A percentile compares a stretch with the other conserved stretches of the same genome.
Conservation (phyloP, 2,113 vertebrate genomes). For the Pygoscelis antarcticus region DNA sequence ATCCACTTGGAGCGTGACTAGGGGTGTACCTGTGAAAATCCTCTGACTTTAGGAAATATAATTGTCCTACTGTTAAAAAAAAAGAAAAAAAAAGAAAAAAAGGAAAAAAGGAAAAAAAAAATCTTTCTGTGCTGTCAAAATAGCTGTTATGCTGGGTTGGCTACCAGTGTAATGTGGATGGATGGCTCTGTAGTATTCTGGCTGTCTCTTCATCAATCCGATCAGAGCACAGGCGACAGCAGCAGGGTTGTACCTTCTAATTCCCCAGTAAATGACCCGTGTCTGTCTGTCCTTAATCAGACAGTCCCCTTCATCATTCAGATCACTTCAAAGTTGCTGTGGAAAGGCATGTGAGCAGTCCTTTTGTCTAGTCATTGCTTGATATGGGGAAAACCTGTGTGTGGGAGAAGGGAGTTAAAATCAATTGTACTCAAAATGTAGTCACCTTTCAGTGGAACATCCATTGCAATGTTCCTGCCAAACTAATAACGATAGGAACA, state of each 20-base stretch:
- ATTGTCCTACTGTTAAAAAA: not conserved
- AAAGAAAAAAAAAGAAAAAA: not conserved
- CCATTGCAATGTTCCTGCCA: not conserved
- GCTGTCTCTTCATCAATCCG: conserved; percentile 1
- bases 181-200: not conserved
- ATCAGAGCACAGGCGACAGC: not conserved
- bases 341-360: not conserved
- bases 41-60: not conserved
- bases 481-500: not conserved
- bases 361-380: not conserved
- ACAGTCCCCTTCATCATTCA: not conserved
- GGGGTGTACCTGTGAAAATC: not conserved
- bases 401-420: not conserved
- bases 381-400: not conserved
- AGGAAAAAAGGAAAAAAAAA: not conserved
- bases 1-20: not conserved
- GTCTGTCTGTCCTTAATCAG: not conserved
- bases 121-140: not conserved
- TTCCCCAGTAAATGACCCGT: not conserved
- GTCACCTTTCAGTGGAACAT: conserved; percentile 3
- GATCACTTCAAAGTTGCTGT: not conserved
- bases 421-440: not conserved
- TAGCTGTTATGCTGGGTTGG: not conserved
- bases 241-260: not conserved
- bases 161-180: not conserved